Percentiles rank a stretch among this genome's conserved stretches.
phyloP scores from a whole-genome alignment of 2,888 invertebrate genomes.

The Rhingia campestris region DNA sequence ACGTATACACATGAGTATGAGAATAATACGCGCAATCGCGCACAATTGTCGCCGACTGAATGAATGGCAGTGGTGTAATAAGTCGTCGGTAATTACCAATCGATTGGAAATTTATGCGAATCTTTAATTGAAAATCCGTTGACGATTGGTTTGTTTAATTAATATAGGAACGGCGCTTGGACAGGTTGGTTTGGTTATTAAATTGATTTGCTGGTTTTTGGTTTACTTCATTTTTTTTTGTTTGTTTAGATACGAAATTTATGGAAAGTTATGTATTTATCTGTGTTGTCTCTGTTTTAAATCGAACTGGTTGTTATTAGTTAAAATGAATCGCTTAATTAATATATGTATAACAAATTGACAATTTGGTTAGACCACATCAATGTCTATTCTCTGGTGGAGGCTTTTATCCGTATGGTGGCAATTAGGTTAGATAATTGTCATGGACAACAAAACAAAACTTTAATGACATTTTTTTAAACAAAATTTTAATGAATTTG shows the following conservation, averaged over 20 bases:
- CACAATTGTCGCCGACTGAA: slow-evolving; percentile 13
- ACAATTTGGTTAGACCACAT: no score
- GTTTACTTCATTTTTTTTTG: not conserved
- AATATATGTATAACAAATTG: no score
- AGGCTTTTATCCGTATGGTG: no score
- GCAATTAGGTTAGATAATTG: no score
- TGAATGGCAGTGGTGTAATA: slow-evolving; percentile 44
- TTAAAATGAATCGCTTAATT: no score
- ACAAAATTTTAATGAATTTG: not conserved
- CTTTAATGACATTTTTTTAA: not conserved
- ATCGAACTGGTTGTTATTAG: no score
- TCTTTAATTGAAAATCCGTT: slow-evolving; percentile 72
- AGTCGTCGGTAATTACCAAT: slow-evolving; percentile 68
- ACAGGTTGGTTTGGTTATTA: slow-evolving; percentile 57
- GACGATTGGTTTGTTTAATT: slow-evolving; percentile 68
- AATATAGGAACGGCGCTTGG: slow-evolving; percentile 56
- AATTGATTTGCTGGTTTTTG: slow-evolving; percentile 56
- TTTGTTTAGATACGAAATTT: not conserved
- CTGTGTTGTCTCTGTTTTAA: no score
- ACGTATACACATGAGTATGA: not conserved
- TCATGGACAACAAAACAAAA: not conserved
- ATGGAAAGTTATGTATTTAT: not conserved
- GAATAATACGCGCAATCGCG: slow-evolving; percentile 24
- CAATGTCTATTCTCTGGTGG: no score
- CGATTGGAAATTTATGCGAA: slow-evolving; percentile 72